phyloP scores from a whole-genome alignment of 2,113 vertebrate genomes.

The Thunnus thynnus region DNA sequence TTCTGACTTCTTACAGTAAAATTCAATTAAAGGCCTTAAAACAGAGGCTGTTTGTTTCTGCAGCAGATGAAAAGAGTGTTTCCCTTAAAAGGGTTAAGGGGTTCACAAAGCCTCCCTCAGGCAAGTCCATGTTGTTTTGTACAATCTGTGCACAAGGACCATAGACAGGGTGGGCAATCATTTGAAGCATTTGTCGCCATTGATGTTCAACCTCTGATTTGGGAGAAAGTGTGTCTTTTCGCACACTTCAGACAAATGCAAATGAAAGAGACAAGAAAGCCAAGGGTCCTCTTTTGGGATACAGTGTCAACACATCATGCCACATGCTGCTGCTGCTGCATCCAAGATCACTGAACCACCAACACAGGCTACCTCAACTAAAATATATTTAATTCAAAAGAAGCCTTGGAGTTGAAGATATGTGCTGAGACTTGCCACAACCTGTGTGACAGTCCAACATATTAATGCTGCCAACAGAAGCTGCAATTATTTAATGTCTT shows the following conservation, averaged over 20 bases:
- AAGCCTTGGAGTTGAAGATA: background rate
- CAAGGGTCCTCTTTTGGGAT: background rate
- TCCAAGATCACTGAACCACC: background rate
- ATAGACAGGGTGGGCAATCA: constrained; percentile 20
- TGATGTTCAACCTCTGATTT: constrained; percentile 28
- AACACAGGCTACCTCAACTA: background rate
- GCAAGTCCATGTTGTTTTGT: constrained; percentile 30
- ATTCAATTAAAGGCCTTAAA: constrained; percentile 64
- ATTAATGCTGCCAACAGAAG: constrained; percentile 9
- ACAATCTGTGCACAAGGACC: constrained; percentile 36
- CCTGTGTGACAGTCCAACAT: constrained; percentile 1
- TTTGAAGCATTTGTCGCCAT: constrained; percentile 22
- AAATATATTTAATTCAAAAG: background rate
- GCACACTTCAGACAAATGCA: constrained; percentile 14
- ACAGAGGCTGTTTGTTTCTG: constrained; percentile 45
- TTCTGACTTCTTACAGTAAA: constrained; percentile 40
- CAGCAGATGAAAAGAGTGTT: constrained; percentile 49
- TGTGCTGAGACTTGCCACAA: background rate
- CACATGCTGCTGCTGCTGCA: background rate
- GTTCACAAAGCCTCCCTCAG: constrained; percentile 28
- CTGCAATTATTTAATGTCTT: background rate
- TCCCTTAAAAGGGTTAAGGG: constrained; percentile 38
- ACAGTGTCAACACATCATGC: background rate
- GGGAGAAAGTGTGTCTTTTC: background rate
- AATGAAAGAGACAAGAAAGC: background rate